Percentiles rank a stretch among this genome's conserved stretches.
These are phyloP conservation scores for Ctenopoma kingsleyae DNA, from an alignment of 2,797 vertebrate species.

Conservation along the genomic window DNA sequence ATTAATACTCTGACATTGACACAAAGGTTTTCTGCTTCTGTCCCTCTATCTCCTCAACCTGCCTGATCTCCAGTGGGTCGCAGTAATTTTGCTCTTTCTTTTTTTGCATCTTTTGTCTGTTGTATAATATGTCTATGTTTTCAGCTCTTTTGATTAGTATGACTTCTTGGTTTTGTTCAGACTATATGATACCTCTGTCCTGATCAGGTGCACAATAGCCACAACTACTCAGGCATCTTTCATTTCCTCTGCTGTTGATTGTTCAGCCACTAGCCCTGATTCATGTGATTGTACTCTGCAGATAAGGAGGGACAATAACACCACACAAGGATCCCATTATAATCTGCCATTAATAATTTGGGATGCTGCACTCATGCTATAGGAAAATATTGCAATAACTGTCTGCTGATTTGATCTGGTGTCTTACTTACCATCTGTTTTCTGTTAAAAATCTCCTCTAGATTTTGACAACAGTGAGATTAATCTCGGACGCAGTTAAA, in stretches of 20 bases:
- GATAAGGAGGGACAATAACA: conserved; percentile 51
- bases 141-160: conserved; percentile 58
- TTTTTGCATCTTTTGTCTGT: conserved; percentile 51
- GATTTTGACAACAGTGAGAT: conserved; percentile 16
- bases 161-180: conserved; percentile 63
- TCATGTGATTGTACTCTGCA: conserved; percentile 76
- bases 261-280: conserved; percentile 73
- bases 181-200: conserved; percentile 76
- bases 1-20: conserved; percentile 54
- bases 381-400: conserved; percentile 67
- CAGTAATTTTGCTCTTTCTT: conserved; percentile 40
- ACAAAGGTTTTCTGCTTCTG: conserved; percentile 57
- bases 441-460: conserved; percentile 28
- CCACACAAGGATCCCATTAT: conserved; percentile 46
- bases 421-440: conserved; percentile 18
- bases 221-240: conserved; percentile 81
- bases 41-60: conserved; percentile 35
- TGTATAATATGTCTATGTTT: conserved; percentile 69
- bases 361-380: conserved; percentile 45
- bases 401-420: conserved; percentile 22
- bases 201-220: conserved; percentile 76
- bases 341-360: conserved; percentile 36
- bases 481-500: conserved; percentile 36
- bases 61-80: conserved; percentile 41
- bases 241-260: conserved; percentile 78